Percentiles rank a stretch among this genome's conserved stretches.
Conservation (phyloP, 1,140 invertebrate species). For the Melipona quadrifasciata region DNA sequence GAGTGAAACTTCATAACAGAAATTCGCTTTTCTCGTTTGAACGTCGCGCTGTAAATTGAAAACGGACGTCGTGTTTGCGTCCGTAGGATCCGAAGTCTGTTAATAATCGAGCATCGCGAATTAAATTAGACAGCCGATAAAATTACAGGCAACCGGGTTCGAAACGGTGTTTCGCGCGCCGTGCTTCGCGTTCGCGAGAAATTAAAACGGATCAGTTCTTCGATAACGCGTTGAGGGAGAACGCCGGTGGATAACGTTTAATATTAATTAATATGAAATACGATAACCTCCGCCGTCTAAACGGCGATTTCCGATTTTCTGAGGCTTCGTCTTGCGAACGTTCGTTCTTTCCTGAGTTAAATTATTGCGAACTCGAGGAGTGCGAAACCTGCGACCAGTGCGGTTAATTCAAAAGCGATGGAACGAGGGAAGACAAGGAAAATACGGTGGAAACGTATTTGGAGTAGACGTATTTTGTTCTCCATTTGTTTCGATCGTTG, state of each 20-base stretch:
- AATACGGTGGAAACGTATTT: too few species aligned
- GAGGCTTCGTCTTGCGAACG: too few species aligned
- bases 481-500: not conserved
- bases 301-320: too few species aligned
- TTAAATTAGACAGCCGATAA: slow-evolving; percentile 22
- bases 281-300: not conserved
- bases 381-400: too few species aligned
- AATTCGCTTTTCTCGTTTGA: slow-evolving; percentile 23
- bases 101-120: slow-evolving; percentile 4
- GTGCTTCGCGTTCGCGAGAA: not conserved
- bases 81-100: not conserved
- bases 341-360: too few species aligned
- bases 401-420: not conserved
- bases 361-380: too few species aligned
- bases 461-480: not conserved
- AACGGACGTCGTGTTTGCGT: not conserved
- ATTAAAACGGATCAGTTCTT: not conserved
- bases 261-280: not conserved
- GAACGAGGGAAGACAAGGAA: not conserved
- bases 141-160: not conserved
- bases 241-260: not conserved
- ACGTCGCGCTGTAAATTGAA: not conserved
- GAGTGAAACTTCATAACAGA: slow-evolving; percentile 14
- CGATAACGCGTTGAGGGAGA: not conserved
- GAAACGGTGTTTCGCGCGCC: not conserved